phyloP scores from a whole-genome alignment of 1,140 invertebrate genomes.

The Psilanteris sp. region DNA sequence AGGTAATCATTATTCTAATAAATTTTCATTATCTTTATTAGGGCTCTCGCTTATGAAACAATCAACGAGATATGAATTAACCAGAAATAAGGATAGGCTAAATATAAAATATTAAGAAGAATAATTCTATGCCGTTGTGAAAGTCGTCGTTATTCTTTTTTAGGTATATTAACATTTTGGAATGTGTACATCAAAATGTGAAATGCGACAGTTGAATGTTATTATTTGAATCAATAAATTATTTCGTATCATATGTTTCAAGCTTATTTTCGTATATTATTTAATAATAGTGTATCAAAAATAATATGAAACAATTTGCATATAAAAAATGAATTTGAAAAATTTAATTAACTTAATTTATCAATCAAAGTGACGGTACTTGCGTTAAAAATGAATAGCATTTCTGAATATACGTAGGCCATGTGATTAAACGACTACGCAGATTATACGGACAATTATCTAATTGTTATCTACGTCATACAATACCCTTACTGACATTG shows the following conservation, averaged over 20 bases:
- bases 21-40: slow-evolving; percentile 59
- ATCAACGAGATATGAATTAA: slow-evolving; percentile 51
- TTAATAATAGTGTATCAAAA: too few species aligned
- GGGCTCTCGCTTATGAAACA: slow-evolving; percentile 43
- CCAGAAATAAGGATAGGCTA: slow-evolving; percentile 12
- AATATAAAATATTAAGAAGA: slow-evolving; percentile 21
- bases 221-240: too few species aligned
- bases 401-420: slow-evolving; percentile 2
- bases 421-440: slow-evolving; percentile 33
- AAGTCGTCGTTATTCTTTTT: slow-evolving; percentile 28
- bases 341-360: too few species aligned
- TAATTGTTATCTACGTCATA: slow-evolving; percentile 37
- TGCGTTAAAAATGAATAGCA: slow-evolving; percentile 23
- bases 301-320: too few species aligned
- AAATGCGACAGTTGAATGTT: too few species aligned
- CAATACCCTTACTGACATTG: slow-evolving; percentile 19
- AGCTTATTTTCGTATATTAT: too few species aligned
- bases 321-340: too few species aligned
- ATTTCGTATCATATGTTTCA: too few species aligned
- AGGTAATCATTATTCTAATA: slow-evolving; percentile 57
- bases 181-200: too few species aligned
- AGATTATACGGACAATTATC: slow-evolving; percentile 33
- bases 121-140: neutral
- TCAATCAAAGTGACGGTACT: too few species aligned
- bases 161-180: slow-evolving; percentile 21